Percentiles rank a stretch among this genome's conserved stretches.
Conservation (phyloP, 2,888 invertebrate genomes). For the Alviniconcha strummeri region DNA sequence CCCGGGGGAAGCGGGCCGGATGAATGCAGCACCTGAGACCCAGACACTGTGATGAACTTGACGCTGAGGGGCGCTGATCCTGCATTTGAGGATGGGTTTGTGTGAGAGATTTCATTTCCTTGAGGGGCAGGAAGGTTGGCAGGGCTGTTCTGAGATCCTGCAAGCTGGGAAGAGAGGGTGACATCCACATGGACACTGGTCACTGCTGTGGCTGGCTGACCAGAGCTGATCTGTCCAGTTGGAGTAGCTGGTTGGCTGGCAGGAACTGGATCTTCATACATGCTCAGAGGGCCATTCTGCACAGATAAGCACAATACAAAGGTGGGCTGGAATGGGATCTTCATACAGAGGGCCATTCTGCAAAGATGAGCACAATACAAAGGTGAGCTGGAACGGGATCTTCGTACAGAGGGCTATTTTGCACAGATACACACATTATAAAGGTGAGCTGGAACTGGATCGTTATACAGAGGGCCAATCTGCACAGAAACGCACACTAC, state of each 20-base stretch:
- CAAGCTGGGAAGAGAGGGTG: neutral
- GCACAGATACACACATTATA: conserved; percentile 22
- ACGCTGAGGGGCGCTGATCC: conserved; percentile 1
- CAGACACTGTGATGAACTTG: conserved; percentile 16
- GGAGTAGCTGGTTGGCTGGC: neutral
- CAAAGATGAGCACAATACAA: neutral
- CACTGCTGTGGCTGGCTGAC: neutral
- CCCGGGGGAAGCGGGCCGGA: conserved; percentile 2
- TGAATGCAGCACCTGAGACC: conserved; percentile 12
- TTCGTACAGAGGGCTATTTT: conserved; percentile 70
- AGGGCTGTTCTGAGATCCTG: no score
- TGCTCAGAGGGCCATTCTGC: conserved; percentile 69
- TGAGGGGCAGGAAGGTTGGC: neutral
- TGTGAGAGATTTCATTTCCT: neutral
- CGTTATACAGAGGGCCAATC: conserved; percentile 69
- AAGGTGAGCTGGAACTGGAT: conserved; percentile 14
- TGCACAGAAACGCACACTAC: conserved; percentile 36
- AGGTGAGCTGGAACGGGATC: conserved; percentile 31
- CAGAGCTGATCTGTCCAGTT: neutral
- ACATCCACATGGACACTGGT: neutral
- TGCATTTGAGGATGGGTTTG: neutral
- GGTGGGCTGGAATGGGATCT: conserved; percentile 32
- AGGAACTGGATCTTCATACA: conserved; percentile 59
- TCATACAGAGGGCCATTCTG: conserved; percentile 70
- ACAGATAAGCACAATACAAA: neutral